Conservation (phyloP, 2,888 invertebrate species). For the Deilephila elpenor region DNA sequence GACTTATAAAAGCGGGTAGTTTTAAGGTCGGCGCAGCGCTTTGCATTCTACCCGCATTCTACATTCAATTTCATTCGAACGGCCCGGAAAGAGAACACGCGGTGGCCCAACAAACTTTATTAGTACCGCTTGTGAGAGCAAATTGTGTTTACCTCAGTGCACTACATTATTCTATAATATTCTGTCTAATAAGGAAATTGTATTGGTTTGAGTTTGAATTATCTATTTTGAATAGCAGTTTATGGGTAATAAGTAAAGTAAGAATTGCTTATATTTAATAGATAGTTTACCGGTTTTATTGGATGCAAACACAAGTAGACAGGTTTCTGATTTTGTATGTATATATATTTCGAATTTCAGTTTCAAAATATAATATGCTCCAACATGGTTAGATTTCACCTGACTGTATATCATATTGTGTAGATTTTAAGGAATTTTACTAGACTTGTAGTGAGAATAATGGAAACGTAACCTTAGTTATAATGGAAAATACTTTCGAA, state of each 20-base stretch:
- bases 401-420: too few relatives aligned
- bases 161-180: not conserved
- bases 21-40: constrained; percentile 38
- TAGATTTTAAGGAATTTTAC: too few relatives aligned
- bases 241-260: not conserved
- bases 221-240: not conserved
- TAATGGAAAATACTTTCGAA: too few relatives aligned
- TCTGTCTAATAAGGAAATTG: constrained; percentile 6
- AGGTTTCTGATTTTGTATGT: too few relatives aligned
- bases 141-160: constrained; percentile 42
- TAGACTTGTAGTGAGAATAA: too few relatives aligned
- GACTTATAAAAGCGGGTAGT: not conserved
- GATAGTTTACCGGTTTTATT: too few relatives aligned
- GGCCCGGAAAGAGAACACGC: constrained; percentile 60
- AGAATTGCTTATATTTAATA: too few relatives aligned
- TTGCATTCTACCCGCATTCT: constrained; percentile 66
- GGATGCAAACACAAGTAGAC: too few relatives aligned
- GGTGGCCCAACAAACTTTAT: constrained; percentile 59
- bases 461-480: too few relatives aligned
- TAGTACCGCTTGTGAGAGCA: constrained; percentile 57
- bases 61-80: constrained; percentile 69
- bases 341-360: too few relatives aligned
- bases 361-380: too few relatives aligned
- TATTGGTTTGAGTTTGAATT: not conserved
- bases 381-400: too few relatives aligned